Percentiles rank a stretch among this genome's conserved stretches.
Conservation (phyloP, 2,113 vertebrate genomes). For the Pedionomus torquatus region DNA sequence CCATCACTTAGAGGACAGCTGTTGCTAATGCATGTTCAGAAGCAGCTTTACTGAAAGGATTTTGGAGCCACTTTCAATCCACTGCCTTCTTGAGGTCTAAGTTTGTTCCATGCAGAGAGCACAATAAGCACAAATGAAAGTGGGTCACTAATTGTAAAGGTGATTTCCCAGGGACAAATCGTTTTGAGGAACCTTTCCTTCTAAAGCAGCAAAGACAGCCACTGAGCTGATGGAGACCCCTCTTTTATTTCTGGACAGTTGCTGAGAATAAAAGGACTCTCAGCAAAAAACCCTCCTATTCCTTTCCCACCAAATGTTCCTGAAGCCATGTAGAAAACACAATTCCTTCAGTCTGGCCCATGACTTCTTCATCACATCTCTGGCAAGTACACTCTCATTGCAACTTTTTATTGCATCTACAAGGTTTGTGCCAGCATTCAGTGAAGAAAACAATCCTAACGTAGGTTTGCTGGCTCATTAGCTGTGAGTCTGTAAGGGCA, state of each 20-base stretch:
- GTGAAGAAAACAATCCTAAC: conserved; percentile 19
- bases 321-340: not conserved
- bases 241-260: not conserved
- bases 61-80: not conserved
- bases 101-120: not conserved
- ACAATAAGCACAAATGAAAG: not conserved
- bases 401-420: not conserved
- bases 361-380: fast-evolving
- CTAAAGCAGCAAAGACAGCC: not conserved
- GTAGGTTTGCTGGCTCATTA: conserved; percentile 53
- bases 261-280: not conserved
- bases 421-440: not conserved
- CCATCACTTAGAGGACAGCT: not conserved
- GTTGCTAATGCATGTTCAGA: not conserved
- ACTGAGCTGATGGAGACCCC: not conserved
- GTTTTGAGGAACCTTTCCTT: not conserved
- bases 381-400: not conserved
- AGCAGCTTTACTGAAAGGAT: not conserved
- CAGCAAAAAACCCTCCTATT: not conserved
- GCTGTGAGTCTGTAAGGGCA: not conserved
- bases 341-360: not conserved
- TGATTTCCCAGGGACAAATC: not conserved
- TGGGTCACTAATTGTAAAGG: not conserved
- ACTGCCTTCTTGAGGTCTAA: not conserved
- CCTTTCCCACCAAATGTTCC: not conserved